Conservation (phyloP, 1,140 invertebrate species). For the Sesamia nonagrioides region DNA sequence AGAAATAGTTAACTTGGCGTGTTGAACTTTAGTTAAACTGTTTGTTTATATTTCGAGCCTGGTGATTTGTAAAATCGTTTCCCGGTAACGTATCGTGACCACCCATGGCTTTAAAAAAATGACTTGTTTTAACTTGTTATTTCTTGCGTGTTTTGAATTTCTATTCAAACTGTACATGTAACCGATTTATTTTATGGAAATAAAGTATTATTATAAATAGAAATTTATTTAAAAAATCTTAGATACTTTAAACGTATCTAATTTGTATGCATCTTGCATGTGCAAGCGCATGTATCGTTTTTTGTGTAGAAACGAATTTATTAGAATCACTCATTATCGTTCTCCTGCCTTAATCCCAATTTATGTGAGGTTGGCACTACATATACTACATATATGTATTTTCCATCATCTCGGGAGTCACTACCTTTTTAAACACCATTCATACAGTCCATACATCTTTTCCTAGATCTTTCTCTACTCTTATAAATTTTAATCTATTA, state of each 20-base stretch:
- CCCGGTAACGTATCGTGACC: conserved; percentile 37
- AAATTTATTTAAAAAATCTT: background rate
- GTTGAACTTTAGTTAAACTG: conserved; percentile 37
- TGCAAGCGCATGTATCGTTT: background rate
- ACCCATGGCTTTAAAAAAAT: conserved; percentile 42
- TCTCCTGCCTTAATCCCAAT: too few relatives aligned
- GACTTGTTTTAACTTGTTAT: conserved; percentile 1
- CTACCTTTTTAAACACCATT: too few relatives aligned
- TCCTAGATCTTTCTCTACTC: too few relatives aligned
- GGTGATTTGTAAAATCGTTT: conserved; percentile 47
- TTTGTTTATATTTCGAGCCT: conserved; percentile 35
- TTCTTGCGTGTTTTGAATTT: conserved; percentile 31
- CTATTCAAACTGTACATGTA: conserved; percentile 18
- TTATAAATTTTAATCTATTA: too few relatives aligned
- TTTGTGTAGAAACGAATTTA: background rate
- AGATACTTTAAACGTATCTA: too few relatives aligned
- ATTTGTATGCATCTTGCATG: conserved; percentile 21
- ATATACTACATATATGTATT: too few relatives aligned
- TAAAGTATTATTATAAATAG: background rate
- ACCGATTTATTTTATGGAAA: conserved; percentile 14
- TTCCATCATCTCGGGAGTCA: too few relatives aligned
- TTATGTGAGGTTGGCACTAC: too few relatives aligned
- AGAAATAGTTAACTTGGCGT: conserved; percentile 42
- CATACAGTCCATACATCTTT: too few relatives aligned
- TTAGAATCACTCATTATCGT: too few relatives aligned